These are phyloP conservation scores for Lampropteryx suffumata DNA, from an alignment of 2,888 invertebrate species.

Conservation along the genomic window DNA sequence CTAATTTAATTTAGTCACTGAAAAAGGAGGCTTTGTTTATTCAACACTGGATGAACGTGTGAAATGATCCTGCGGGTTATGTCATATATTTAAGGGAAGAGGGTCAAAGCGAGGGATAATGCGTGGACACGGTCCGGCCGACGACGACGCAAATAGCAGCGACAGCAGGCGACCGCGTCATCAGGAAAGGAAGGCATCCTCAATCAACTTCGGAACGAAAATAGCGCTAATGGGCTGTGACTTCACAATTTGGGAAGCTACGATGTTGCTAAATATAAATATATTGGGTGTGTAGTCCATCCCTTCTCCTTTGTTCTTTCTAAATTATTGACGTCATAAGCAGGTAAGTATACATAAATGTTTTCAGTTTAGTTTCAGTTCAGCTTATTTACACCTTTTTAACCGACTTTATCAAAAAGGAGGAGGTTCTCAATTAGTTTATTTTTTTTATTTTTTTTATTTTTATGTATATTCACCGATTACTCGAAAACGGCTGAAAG, in stretches of 20 bases:
- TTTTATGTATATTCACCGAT: too few relatives aligned
- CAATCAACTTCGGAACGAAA: constrained; percentile 41
- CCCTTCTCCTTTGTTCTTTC: neutral
- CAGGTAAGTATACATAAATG: too few relatives aligned
- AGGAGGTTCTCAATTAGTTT: too few relatives aligned
- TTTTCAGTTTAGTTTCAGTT: too few relatives aligned
- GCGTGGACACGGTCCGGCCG: constrained; percentile 48
- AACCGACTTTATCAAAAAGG: too few relatives aligned
- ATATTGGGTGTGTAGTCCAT: neutral
- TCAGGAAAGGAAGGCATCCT: constrained; percentile 45
- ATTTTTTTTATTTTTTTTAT: too few relatives aligned
- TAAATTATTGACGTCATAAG: too few relatives aligned
- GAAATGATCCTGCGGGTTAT: constrained; percentile 51
- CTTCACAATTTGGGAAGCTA: constrained; percentile 20
- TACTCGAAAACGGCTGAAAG: too few relatives aligned
- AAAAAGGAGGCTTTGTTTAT: constrained; percentile 22
- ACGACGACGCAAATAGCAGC: constrained; percentile 54
- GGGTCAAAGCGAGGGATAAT: constrained; percentile 61
- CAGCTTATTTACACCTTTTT: too few relatives aligned
- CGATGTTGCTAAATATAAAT: constrained; percentile 15
- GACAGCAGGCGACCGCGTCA: constrained; percentile 48
- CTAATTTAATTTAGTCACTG: constrained; percentile 15
- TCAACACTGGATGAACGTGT: constrained; percentile 46
- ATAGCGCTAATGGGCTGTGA: constrained; percentile 39
- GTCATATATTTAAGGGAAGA: constrained; percentile 52